Evolutionary conservation across 2,113 vertebrate genomes (phyloP).

Genomic region (Hymenochirus boettgeri): DNA sequence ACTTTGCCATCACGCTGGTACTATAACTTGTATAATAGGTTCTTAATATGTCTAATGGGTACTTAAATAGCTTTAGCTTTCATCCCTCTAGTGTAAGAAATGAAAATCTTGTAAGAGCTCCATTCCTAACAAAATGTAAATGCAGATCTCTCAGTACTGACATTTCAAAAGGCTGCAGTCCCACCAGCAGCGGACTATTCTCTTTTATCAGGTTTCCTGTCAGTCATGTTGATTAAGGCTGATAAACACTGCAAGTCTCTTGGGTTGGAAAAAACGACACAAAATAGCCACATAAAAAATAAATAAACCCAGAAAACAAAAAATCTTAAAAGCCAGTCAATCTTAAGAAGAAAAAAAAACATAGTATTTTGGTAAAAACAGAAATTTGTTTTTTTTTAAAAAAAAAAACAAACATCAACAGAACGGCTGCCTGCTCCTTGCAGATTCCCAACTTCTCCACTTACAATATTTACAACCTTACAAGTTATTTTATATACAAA

Average conservation of each 20-base stretch:
- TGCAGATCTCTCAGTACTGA: constrained; percentile 56
- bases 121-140: constrained; percentile 68
- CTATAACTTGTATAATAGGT: constrained; percentile 36
- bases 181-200: constrained; percentile 53
- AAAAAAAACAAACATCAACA: not conserved
- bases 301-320: too few species aligned
- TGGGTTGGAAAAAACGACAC: constrained; percentile 49
- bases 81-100: constrained; percentile 53
- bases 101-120: constrained; percentile 58
- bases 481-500: too few species aligned
- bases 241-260: constrained; percentile 59
- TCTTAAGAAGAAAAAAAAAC: constrained; percentile 43
- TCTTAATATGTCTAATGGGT: constrained; percentile 41
- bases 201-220: constrained; percentile 61
- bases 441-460: too few species aligned
- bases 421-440: not conserved
- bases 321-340: constrained; percentile 50
- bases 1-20: constrained; percentile 44
- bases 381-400: constrained; percentile 16
- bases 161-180: constrained; percentile 62
- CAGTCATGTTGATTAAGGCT: constrained; percentile 64
- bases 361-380: constrained; percentile 26
- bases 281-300: constrained; percentile 47
- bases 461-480: too few species aligned
- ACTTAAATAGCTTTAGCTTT: constrained; percentile 63